Evolutionary conservation across 2,797 vertebrate species (phyloP), one percentile per base, ranked within the genome.

Genomic region (Thaleichthys pacificus): DNA sequence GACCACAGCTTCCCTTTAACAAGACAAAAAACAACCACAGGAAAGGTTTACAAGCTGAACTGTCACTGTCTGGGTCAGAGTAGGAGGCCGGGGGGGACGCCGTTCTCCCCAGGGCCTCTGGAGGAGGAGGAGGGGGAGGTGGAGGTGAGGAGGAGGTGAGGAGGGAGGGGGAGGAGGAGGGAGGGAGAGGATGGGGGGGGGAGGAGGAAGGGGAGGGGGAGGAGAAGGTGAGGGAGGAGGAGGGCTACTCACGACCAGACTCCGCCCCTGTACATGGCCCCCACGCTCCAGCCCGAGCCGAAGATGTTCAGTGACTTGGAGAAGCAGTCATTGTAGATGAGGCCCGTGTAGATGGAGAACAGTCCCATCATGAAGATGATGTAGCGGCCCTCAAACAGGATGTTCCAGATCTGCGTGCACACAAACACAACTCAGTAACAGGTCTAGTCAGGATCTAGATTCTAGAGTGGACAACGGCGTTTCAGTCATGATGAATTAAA

Each of bases 271-370:
- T 93, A 94, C 97, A 98, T 99, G 38, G 94, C 92, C 0, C 86
- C 88, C 76, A 96, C 92, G 1, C 87, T 98, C 98, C 98, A 99
- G 0, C 94, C 88, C 0, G 97, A 98, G 57, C 95, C 95, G 61
- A 99, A 99, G 38, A 99, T 88, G 86, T 96, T 97, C 7, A 99
- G 69, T 0, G 97, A 98, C 88, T 99, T 99, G n/a, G 98, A 99
- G 88, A 99, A 99, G 64, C 98, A 99, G 90, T 99, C 98, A 4
- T 99, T 99, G 88, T 99, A 99, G 86, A 99, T 96, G 71, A 99
- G 86, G 26, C 98, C 98, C 1, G 97, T 99, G 85, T 99, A 99
- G 49, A 98, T 82, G 0, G 98, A 99, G 91, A 99, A 99, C 38
- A 98, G 75, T 7, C 98, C 97, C 98, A 99, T 98, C 88, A 99